These are phyloP conservation scores for Agrilus mali DNA, from an alignment of 2,888 invertebrate genomes.

Conservation along the genomic window DNA sequence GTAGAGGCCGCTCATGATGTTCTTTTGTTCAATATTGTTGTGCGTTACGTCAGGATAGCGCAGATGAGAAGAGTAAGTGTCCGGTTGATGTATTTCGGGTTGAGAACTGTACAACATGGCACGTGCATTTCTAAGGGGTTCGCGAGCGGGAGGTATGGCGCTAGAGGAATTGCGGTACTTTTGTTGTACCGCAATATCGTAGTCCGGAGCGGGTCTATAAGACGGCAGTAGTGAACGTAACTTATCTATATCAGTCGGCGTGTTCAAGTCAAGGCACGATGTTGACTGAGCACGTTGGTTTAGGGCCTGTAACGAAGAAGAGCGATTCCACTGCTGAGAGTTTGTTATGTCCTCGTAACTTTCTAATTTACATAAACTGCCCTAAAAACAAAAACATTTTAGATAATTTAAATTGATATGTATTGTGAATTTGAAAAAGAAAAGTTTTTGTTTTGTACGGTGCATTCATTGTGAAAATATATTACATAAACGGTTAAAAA, in stretches of 20 bases:
- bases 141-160: slow-evolving; percentile 25
- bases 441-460: too few relatives aligned
- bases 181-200: slow-evolving; percentile 84
- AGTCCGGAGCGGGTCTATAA: slow-evolving; percentile 86
- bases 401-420: neutral
- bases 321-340: slow-evolving; percentile 31
- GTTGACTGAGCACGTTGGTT: slow-evolving; percentile 50
- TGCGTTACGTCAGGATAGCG: slow-evolving; percentile 58
- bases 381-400: slow-evolving; percentile 5
- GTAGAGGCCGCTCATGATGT: slow-evolving; percentile 14
- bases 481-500: too few relatives aligned
- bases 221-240: slow-evolving; percentile 66
- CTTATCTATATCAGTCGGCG: slow-evolving; percentile 38
- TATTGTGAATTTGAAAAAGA: too few relatives aligned
- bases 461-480: too few relatives aligned
- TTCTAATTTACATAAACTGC: slow-evolving; percentile 26
- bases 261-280: slow-evolving; percentile 49
- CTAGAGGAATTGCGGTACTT: slow-evolving; percentile 57
- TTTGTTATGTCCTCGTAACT: slow-evolving; percentile 29
- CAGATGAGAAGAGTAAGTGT: slow-evolving; percentile 28
- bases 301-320: slow-evolving; percentile 28
- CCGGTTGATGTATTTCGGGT: slow-evolving; percentile 56
- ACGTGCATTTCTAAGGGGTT: slow-evolving; percentile 18
- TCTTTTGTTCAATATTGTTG: slow-evolving; percentile 30
- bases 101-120: slow-evolving; percentile 54